A percentile compares a stretch with the other conserved stretches of the same genome.
These are phyloP conservation scores for Centropristis striata DNA, from an alignment of 2,113 vertebrate species.

Conservation along the genomic window DNA sequence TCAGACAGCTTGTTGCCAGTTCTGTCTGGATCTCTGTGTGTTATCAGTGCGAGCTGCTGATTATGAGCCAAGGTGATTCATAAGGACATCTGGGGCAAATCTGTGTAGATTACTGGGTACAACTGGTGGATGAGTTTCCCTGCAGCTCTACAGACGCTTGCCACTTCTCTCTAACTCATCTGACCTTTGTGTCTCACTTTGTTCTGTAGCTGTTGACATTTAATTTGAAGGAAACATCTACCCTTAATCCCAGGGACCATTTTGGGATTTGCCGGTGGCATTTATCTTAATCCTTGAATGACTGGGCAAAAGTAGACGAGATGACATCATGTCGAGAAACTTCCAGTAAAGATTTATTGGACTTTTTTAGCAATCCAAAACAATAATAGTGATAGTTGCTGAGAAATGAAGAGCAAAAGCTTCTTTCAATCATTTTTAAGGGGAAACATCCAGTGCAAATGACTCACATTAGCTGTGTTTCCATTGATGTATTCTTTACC, in stretches of 20 bases:
- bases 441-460: neutral
- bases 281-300: constrained; percentile 39
- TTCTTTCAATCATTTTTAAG: neutral
- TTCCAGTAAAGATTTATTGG: constrained; percentile 11
- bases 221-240: constrained; percentile 8
- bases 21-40: constrained; percentile 59
- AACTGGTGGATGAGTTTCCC: constrained; percentile 19
- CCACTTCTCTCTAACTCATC: constrained; percentile 43
- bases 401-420: neutral
- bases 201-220: constrained; percentile 16
- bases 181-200: constrained; percentile 36
- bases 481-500: too few species aligned
- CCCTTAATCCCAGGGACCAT: constrained; percentile 14
- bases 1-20: constrained; percentile 45
- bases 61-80: constrained; percentile 66
- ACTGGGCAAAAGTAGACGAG: constrained; percentile 1
- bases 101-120: constrained; percentile 36
- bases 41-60: constrained; percentile 55
- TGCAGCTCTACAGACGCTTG: constrained; percentile 8
- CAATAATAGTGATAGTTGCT: neutral
- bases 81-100: constrained; percentile 64
- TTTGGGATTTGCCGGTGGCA: constrained; percentile 38
- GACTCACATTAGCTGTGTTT: too few species aligned
- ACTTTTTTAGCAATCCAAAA: neutral
- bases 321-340: constrained; percentile 20